Evolutionary conservation across 2,797 vertebrate genomes (phyloP), one percentile per base, ranked within the genome.

Genomic region (Setipinna tenuifilis): DNA sequence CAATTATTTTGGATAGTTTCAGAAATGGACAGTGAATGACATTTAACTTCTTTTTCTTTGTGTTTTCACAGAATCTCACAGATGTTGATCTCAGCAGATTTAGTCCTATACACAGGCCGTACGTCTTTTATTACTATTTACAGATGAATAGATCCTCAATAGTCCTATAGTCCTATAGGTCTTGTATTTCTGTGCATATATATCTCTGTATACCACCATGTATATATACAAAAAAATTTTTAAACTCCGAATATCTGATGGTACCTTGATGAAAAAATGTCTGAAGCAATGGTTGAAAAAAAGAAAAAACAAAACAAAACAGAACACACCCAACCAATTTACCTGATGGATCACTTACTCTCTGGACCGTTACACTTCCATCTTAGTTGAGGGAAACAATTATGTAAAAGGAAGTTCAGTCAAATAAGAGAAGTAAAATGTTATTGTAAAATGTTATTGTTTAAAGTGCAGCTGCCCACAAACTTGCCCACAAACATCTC

Each of bases 81-180:
- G 93, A 95, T n/a, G 88, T 84, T 35, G 96, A 97, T 54, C 89
- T 96, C 89, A 95, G 93, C 92, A 95, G 61, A 90, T 97, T 97
- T 78, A 78, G 35, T 44, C 71, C 71, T 21, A 41, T 44, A 19
- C 71, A 44, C 71, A 78, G 71, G 9, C 71, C 35, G 71, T 78
- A 78, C 21, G 71, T 78, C 19, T 16, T 75, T 16, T 54, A 41
- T 41, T 41, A 5, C 35, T 41, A 41, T 41, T 41, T 41, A 41
- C 35, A 41, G 35, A 41, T n/a, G n/a, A n/a, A n/a, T n/a, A n/a
- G n/a, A n/a, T n/a, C n/a, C n/a, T n/a, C 46, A 48, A 4, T 10
- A 48, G 10, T 48, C 46, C 10, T 4, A 48, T 48, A 48, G 10
- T 48, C 3, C 46, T 4, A 48, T 3, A 48, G 46, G 10, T 10